phyloP scores from a whole-genome alignment of 2,797 vertebrate species.

The Schizopygopsis pylzovi region DNA sequence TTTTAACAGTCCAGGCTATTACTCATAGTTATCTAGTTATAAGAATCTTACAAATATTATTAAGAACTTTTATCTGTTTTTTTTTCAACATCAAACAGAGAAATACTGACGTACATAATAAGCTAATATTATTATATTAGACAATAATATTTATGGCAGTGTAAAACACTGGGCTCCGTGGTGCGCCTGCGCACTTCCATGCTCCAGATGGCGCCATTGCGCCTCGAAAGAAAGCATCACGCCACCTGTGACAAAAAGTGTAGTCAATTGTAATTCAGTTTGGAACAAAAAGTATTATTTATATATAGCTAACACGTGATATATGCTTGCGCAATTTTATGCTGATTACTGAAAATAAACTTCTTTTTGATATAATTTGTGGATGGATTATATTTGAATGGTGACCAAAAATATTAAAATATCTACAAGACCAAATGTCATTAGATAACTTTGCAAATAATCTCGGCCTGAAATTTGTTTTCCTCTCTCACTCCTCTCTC shows the following conservation, averaged over 20 bases:
- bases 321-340: neutral
- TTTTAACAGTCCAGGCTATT: neutral
- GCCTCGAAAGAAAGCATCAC: neutral
- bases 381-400: neutral
- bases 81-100: neutral
- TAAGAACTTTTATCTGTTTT: neutral
- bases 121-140: neutral
- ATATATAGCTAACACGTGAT: neutral
- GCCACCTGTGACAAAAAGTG: neutral
- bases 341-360: neutral
- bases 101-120: neutral
- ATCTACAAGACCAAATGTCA: neutral
- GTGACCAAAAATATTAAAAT: neutral
- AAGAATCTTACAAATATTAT: neutral
- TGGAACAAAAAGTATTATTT: neutral
- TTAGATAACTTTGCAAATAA: neutral
- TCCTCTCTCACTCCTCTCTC: neutral
- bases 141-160: neutral
- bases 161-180: neutral
- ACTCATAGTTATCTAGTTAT: neutral
- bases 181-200: neutral
- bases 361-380: neutral
- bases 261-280: neutral
- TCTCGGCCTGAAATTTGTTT: neutral
- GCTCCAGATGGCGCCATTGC: slow-evolving; percentile 55